Percentiles rank a stretch among this genome's conserved stretches.
Evolutionary conservation across 2,797 vertebrate species (phyloP).

Genomic region (Uromys caudimaculatus): DNA sequence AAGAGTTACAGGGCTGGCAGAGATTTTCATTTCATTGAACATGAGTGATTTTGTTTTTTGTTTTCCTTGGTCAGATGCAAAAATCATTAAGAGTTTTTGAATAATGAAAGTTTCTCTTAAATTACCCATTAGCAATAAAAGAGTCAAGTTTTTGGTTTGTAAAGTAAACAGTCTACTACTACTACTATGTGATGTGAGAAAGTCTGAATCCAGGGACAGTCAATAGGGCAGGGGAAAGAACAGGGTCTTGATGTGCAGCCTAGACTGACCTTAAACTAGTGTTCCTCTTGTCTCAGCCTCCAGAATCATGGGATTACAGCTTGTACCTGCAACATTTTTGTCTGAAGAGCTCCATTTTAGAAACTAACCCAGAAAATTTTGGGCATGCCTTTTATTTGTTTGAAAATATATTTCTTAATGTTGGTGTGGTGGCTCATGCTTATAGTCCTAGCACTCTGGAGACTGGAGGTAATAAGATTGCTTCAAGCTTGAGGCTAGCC

Average conservation of each 20-base stretch:
- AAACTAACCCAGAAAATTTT: neutral
- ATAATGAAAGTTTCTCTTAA: slow-evolving; percentile 60
- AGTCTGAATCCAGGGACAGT: neutral
- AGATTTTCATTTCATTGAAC: slow-evolving; percentile 12
- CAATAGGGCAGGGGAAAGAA: neutral
- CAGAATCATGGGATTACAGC: neutral
- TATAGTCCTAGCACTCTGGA: neutral
- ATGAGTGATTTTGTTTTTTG: slow-evolving; percentile 3
- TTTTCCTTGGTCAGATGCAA: neutral
- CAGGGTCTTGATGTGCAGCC: neutral
- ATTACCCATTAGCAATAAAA: slow-evolving; percentile 52
- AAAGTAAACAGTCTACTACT: neutral
- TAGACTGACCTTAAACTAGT: neutral
- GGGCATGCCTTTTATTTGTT: neutral
- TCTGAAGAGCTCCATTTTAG: neutral
- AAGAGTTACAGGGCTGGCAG: neutral
- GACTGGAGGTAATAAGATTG: neutral
- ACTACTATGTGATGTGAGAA: neutral
- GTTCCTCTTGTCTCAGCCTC: neutral
- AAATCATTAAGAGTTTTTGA: slow-evolving; percentile 30
- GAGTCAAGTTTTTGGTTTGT: slow-evolving; percentile 46
- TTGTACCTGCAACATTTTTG: neutral
- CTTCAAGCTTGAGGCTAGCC: neutral
- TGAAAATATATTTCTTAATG: neutral
- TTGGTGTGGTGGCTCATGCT: neutral